Evolutionary conservation across 2,113 vertebrate species (phyloP).

Genomic region (Merops nubicus): DNA sequence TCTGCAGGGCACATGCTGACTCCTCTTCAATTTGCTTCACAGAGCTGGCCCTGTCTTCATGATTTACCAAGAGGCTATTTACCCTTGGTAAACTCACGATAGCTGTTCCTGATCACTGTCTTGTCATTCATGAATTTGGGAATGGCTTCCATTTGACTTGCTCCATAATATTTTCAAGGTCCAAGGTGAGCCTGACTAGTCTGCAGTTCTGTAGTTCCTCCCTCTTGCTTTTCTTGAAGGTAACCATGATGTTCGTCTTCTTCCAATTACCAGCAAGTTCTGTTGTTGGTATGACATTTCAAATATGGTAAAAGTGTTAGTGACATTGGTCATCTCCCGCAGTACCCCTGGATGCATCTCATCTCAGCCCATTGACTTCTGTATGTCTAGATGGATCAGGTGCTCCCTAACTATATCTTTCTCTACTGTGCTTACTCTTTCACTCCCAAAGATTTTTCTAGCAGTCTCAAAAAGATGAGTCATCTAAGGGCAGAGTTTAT

Average conservation of each 20-base stretch:
- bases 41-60: neutral
- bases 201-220: neutral
- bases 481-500: neutral
- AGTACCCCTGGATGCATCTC: neutral
- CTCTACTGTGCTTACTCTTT: neutral
- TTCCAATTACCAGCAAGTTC: neutral
- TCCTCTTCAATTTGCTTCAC: neutral
- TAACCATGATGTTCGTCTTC: neutral
- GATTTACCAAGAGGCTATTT: neutral
- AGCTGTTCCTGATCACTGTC: neutral
- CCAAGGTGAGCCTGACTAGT: neutral
- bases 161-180: neutral
- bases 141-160: neutral
- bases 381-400: neutral
- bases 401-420: neutral
- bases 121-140: neutral
- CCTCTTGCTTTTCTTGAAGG: neutral
- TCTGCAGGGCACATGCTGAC: neutral
- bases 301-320: neutral
- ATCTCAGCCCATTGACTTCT: neutral
- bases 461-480: neutral
- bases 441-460: neutral
- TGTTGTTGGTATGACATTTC: neutral
- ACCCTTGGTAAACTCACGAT: neutral
- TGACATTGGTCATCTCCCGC: neutral